A percentile compares a stretch with the other conserved stretches of the same genome.
Evolutionary conservation across 2,797 vertebrate species (phyloP).

Genomic region (Lagorchestes hirsutus): DNA sequence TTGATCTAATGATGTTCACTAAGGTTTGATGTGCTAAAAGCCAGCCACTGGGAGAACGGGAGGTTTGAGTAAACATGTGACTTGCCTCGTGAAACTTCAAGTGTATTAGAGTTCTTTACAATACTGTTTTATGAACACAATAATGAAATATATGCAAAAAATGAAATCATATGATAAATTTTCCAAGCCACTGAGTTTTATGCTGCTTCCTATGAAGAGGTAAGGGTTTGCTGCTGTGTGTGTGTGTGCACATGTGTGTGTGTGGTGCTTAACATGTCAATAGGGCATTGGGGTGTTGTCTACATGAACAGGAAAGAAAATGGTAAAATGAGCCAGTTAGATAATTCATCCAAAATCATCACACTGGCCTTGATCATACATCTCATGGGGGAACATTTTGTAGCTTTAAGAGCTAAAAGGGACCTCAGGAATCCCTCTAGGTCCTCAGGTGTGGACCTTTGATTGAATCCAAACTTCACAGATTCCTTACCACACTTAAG

Average conservation of each 20-base stretch:
- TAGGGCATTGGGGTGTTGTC: constrained; percentile 32
- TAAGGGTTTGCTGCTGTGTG: neutral
- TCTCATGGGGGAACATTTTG: neutral
- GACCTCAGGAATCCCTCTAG: neutral
- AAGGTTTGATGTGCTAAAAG: constrained; percentile 73
- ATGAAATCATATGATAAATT: constrained; percentile 71
- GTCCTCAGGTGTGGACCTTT: too few relatives aligned
- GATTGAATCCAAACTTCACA: too few relatives aligned
- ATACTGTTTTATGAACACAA: constrained; percentile 76
- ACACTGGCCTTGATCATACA: neutral
- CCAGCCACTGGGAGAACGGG: constrained; percentile 54
- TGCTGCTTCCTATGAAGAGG: constrained; percentile 69
- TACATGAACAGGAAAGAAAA: constrained; percentile 2
- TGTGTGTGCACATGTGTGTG: too few relatives aligned
- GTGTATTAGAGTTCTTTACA: constrained; percentile 67
- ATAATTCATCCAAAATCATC: neutral
- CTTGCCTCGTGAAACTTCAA: constrained; percentile 66
- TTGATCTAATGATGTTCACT: constrained; percentile 61
- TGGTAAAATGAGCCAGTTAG: neutral
- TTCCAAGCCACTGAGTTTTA: constrained; percentile 78
- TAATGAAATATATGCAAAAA: constrained; percentile 78
- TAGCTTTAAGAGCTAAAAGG: neutral
- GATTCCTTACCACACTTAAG: too few relatives aligned
- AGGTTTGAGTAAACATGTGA: constrained; percentile 64
- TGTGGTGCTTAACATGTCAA: constrained; percentile 60